Conservation (phyloP, 2,113 vertebrate genomes). For the Chaetodon trifascialis region DNA sequence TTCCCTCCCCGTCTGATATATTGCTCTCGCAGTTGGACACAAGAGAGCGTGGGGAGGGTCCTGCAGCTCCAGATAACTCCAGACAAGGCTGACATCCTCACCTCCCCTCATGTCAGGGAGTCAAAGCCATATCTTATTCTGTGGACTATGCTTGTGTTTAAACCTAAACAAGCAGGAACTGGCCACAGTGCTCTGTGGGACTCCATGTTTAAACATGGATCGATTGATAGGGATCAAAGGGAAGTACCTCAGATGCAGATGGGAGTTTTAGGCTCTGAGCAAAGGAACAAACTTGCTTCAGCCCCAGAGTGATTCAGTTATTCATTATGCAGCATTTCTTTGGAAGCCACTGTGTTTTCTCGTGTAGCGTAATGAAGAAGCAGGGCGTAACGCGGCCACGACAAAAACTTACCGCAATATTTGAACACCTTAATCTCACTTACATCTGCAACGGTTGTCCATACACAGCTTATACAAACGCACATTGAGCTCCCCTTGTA, state of each 20-base stretch:
- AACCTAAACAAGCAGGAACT: background rate
- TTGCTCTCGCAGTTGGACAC: conserved; percentile 50
- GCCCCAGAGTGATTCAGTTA: conserved; percentile 37
- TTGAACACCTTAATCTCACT: conserved; percentile 46
- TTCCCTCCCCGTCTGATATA: conserved; percentile 68
- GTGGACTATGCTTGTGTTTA: conserved; percentile 26
- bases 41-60: conserved; percentile 56
- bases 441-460: conserved; percentile 32
- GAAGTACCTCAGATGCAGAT: conserved; percentile 32
- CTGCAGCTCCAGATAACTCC: conserved; percentile 76
- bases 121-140: conserved; percentile 65
- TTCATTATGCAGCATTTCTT: conserved; percentile 62
- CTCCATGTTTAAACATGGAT: conserved; percentile 52
- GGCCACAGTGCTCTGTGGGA: conserved; percentile 1
- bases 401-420: conserved; percentile 24
- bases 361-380: conserved; percentile 37
- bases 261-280: conserved; percentile 41
- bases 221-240: conserved; percentile 55
- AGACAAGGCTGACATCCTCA: conserved; percentile 65
- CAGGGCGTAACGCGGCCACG: conserved; percentile 10
- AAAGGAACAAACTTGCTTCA: conserved; percentile 21
- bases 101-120: conserved; percentile 71
- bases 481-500: conserved; percentile 15
- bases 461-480: conserved; percentile 49
- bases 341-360: conserved; percentile 44